Evolutionary conservation across 2,797 vertebrate species (phyloP), one percentile per base, ranked within the genome.

Genomic region (Naso thynnoides): DNA sequence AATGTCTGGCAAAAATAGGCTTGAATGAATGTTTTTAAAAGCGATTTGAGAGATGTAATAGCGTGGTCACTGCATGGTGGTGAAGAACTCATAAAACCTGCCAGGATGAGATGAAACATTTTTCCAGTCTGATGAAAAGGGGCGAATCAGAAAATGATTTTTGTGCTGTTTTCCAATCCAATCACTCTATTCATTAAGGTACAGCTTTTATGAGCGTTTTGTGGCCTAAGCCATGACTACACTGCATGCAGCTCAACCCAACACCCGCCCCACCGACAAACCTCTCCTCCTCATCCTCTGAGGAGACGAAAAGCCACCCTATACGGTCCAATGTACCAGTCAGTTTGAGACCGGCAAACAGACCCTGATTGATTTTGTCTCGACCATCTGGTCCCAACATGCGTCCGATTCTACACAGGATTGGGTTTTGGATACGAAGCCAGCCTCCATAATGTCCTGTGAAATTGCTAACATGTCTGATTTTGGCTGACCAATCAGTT

Each of bases 181-280:
- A 80, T 59, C 54, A 41, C 39, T 27, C 62, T 78, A 18, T 68
- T 81, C 72, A 78, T 81, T 64, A 54, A 73, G 59, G 54, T 53
- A 42, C 65, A 74, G 74, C 67, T 64, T 77, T 82, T 59, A 62
- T 73, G 70, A 76, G 69, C 68, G 70, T 73, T 71, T 45, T 55
- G 62, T 73, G 58, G 69, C 68, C 72, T 76, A 70, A 77, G 78
- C 67, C 41, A 39, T 72, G 70, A 81, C 82, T 88, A 82, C 67
- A 86, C 83, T 73, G 77, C 93, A 94, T 94, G 92, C 94, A 94
- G 82, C 70, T 88, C 80, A 76, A 87, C 82, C 73, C 85, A 60
- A 80, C 82, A 87, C 68, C 86, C 86, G 57, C 59, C 81, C 81
- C 81, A 82, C 86, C 81, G 87, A 90, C 93, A 95, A 94, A 94